phyloP scores from a whole-genome alignment of 1,140 invertebrate species.

The Hylaeus volcanicus region DNA sequence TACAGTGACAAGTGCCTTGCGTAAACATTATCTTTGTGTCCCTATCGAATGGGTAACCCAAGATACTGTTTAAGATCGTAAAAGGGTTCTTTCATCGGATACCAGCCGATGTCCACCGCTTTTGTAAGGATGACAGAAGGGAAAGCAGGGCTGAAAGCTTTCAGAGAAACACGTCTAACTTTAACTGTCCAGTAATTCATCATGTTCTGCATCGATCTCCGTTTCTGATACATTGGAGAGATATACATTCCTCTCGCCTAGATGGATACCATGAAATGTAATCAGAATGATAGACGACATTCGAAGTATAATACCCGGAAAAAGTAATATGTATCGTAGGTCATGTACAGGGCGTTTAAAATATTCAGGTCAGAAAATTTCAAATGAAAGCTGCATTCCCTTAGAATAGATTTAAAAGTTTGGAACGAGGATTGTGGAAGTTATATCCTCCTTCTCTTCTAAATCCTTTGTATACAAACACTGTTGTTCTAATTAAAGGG shows the following conservation, averaged over 20 bases:
- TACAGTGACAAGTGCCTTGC: background rate
- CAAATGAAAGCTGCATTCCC: too few relatives aligned
- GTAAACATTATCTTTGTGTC: background rate
- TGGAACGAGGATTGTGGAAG: too few relatives aligned
- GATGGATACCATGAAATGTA: background rate
- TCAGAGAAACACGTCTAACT: slow-evolving; percentile 20
- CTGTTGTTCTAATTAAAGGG: background rate
- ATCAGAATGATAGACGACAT: background rate
- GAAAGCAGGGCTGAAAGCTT: slow-evolving; percentile 14
- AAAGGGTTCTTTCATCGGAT: background rate
- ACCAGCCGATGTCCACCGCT: background rate
- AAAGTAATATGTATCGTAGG: background rate
- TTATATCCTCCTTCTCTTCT: background rate
- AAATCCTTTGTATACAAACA: background rate
- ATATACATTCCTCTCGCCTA: too few relatives aligned
- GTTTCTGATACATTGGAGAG: background rate
- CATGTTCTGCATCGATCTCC: slow-evolving; percentile 23
- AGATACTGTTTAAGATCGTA: background rate
- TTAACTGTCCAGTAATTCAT: slow-evolving; percentile 25
- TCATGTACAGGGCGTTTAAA: too few relatives aligned
- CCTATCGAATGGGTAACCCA: background rate
- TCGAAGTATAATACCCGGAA: background rate
- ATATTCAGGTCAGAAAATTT: too few relatives aligned
- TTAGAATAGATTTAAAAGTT: too few relatives aligned
- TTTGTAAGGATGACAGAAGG: background rate